These are phyloP conservation scores for Myotis davidii DNA, from an alignment of 2,113 vertebrate genomes.

Conservation along the genomic window DNA sequence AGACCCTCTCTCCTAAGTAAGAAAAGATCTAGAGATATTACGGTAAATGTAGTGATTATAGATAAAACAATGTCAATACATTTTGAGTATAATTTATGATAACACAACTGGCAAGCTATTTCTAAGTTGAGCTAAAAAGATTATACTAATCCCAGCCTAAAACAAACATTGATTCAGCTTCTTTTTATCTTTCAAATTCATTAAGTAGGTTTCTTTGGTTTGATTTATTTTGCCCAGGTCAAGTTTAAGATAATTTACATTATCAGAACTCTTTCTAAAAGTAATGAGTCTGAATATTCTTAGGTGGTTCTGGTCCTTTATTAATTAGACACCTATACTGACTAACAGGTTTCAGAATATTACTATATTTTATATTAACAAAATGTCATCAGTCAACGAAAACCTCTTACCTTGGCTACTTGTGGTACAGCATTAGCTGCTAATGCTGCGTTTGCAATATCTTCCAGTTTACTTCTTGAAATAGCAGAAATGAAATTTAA, in stretches of 20 bases:
- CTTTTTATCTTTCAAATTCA: conserved; percentile 37
- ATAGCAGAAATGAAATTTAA: conserved; percentile 99
- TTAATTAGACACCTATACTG: neutral
- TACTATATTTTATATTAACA: neutral
- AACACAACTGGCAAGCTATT: conserved; percentile 14
- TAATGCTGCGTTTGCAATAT: conserved; percentile 96
- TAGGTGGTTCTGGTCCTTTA: neutral
- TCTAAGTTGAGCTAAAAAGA: conserved; percentile 26
- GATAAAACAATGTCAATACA: neutral
- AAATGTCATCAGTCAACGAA: neutral
- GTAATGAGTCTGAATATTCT: neutral
- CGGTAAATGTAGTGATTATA: neutral
- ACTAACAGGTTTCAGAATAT: conserved; percentile 21
- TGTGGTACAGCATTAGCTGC: conserved; percentile 94
- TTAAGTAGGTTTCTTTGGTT: neutral
- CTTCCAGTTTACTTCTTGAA: conserved; percentile 98
- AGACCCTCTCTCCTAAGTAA: conserved; percentile 30
- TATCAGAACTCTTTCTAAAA: neutral
- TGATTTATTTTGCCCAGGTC: neutral
- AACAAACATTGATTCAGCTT: conserved; percentile 17
- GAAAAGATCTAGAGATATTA: neutral
- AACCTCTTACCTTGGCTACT: conserved; percentile 93
- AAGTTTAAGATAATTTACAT: conserved; percentile 38
- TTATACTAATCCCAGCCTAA: neutral
- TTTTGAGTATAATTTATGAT: conserved; percentile 1